Evolutionary conservation across 2,888 invertebrate genomes (phyloP), one percentile per base, ranked within the genome.

Genomic region (Papilio protenor): DNA sequence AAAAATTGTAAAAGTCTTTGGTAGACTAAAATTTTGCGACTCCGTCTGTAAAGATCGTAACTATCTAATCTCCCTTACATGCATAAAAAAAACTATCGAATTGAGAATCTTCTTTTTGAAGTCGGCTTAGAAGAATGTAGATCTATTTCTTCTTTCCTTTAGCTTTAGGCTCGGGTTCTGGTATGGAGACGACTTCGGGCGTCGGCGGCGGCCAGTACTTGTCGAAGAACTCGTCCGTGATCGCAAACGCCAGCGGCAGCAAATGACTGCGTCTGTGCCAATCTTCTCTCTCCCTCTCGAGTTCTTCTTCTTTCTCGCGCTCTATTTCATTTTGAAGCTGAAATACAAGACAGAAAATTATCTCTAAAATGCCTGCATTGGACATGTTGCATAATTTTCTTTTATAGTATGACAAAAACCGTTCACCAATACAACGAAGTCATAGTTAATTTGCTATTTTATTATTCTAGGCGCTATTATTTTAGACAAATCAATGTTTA

Each of bases 151-250:
- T 81, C 77, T 87, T 83, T 27, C 77, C 80, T 18, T 83, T 84
- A 0, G 77, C 86, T 14, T 82, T 77, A 0, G 84, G 85, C 0
- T 85, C 82, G 12, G 84, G 83, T 57, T 81, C 87, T 0, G 87
- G 84, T 6, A 86, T 88, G 0, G 87, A 88, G 27, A 84, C 85
- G 0, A 88, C 86, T 18, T 88, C 88, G 0, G 90, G 88, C 0
- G 89, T 84, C 1, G 91, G 91, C 4, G 92, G 90, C 0, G 93
- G 93, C 94, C 94, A 94, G 86, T 93, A 94, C 80, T 88, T 88
- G 80, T 91, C 82, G 80, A 91, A 90, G 79, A 93, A 85, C 10
- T 88, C 87, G 0, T 92, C 90, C 0, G 83, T 84, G 0, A 87
- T 86, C 0, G 93, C 92, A 2, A 87, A 84, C 2, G 59, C 70